Evolutionary conservation across 2,797 vertebrate species (phyloP).

Genomic region (Tadarida brasiliensis): DNA sequence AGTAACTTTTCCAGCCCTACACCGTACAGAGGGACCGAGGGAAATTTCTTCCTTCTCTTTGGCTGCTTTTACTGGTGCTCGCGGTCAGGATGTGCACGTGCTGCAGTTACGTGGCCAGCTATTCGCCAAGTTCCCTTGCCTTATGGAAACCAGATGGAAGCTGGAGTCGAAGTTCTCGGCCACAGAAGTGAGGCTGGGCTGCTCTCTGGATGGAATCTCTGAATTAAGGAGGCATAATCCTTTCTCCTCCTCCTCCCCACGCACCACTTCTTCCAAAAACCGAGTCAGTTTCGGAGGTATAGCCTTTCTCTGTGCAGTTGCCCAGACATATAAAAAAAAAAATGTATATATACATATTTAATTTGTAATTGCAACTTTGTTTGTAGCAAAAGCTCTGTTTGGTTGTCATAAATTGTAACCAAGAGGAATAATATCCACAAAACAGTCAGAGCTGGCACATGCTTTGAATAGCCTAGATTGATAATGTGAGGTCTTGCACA

Average conservation of each 20-base stretch:
- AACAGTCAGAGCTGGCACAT: slow-evolving; percentile 59
- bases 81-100: slow-evolving; percentile 54
- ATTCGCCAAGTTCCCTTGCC: slow-evolving; percentile 68
- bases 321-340: slow-evolving; percentile 2
- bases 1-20: background rate
- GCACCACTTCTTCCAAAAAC: slow-evolving; percentile 43
- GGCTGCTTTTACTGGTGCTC: slow-evolving; percentile 23
- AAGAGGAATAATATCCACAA: slow-evolving; percentile 62
- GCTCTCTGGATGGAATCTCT: slow-evolving; percentile 65
- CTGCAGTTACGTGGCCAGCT: slow-evolving; percentile 54
- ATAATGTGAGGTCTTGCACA: slow-evolving; percentile 66
- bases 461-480: slow-evolving; percentile 70
- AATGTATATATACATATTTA: accelerated
- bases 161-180: slow-evolving; percentile 72
- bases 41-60: slow-evolving; percentile 8
- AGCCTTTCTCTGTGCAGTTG: slow-evolving; percentile 62
- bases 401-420: slow-evolving; percentile 76
- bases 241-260: background rate
- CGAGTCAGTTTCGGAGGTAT: slow-evolving; percentile 55
- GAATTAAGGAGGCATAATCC: slow-evolving; percentile 29
- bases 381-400: slow-evolving; percentile 71
- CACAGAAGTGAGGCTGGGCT: slow-evolving; percentile 59
- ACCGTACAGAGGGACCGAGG: background rate
- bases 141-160: slow-evolving; percentile 82
- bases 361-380: slow-evolving; percentile 76